Percentiles rank a stretch among this genome's conserved stretches.
Conservation (phyloP, 2,888 invertebrate genomes). For the Cyaniris semiargus region DNA sequence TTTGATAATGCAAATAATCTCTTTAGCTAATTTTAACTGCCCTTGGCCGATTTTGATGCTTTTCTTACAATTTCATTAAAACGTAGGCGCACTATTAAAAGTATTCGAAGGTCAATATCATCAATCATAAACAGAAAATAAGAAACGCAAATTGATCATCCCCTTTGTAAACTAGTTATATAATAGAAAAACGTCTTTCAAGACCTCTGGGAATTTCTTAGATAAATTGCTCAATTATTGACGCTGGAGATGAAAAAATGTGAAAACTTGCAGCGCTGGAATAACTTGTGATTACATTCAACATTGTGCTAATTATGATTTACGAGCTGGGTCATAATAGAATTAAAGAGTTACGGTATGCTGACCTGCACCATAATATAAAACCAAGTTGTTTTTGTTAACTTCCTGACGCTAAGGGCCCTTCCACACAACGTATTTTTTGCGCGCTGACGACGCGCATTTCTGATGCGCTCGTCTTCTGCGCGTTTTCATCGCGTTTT, state of each 20-base stretch:
- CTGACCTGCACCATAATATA: background rate
- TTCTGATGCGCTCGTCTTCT: too few relatives aligned
- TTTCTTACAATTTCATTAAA: constrained; percentile 5
- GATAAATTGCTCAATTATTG: constrained; percentile 29
- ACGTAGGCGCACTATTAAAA: background rate
- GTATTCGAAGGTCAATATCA: constrained; percentile 3
- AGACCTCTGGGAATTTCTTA: constrained; percentile 19
- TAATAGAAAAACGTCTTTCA: background rate
- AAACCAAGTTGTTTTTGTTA: background rate
- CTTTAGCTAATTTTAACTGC: background rate
- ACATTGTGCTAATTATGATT: background rate
- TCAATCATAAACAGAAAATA: constrained; percentile 5
- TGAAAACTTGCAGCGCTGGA: constrained; percentile 21
- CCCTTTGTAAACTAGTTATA: background rate
- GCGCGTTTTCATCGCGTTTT: too few relatives aligned
- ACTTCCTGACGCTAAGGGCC: too few relatives aligned
- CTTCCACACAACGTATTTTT: too few relatives aligned
- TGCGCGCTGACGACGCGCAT: too few relatives aligned
- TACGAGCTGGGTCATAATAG: background rate
- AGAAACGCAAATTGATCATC: background rate
- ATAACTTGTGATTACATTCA: constrained; percentile 16
- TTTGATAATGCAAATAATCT: constrained; percentile 1
- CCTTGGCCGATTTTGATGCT: constrained; percentile 15
- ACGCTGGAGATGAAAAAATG: constrained; percentile 12
- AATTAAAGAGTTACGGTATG: background rate